phyloP scores from a whole-genome alignment of 2,888 invertebrate genomes.

The Achlya flavicornis region DNA sequence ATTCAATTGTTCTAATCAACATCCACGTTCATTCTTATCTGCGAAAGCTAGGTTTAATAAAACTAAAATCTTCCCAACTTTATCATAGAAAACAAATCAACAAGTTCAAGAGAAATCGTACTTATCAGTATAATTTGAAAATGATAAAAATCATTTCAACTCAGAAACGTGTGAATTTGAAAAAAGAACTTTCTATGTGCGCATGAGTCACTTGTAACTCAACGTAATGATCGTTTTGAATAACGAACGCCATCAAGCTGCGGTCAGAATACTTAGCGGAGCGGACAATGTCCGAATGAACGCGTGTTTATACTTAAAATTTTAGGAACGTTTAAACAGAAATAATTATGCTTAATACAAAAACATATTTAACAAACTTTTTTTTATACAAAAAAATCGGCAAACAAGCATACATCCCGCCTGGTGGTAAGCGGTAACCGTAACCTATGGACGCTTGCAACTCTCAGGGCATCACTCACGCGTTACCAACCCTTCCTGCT shows the following conservation, averaged over 20 bases:
- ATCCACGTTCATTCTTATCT: neutral
- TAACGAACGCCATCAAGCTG: constrained; percentile 14
- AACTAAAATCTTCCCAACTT: neutral
- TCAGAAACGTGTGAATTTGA: constrained; percentile 37
- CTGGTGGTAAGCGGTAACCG: no score
- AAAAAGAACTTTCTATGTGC: constrained; percentile 27
- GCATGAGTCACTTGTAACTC: constrained; percentile 41
- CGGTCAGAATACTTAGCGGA: neutral
- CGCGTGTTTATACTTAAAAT: no score
- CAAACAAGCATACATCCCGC: no score
- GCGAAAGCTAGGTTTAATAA: neutral
- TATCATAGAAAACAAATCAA: neutral
- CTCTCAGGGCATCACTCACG: no score
- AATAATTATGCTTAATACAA: no score
- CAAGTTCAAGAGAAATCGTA: constrained; percentile 24
- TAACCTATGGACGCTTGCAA: no score
- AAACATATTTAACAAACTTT: no score
- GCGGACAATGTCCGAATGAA: no score
- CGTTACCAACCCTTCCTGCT: no score
- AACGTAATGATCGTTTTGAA: constrained; percentile 41
- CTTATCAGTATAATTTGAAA: constrained; percentile 30
- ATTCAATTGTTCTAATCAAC: neutral
- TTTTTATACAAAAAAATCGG: no score
- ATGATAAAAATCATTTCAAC: constrained; percentile 20
- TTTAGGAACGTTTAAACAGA: no score